Percentiles rank a stretch among this genome's conserved stretches.
These are phyloP conservation scores for cattle (Bos taurus) DNA, from an alignment of 2,113 vertebrate species.

Conservation along the genomic window ARS-UCD2.0 NC_037334.1:24279501-24280000, in stretches of 20 bases:
- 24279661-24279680: neutral
- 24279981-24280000: neutral
- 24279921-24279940: neutral
- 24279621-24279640: neutral
- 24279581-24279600: neutral
- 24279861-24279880: neutral
- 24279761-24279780: neutral
- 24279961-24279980: neutral
- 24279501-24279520: neutral
- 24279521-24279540: conserved; percentile 6
- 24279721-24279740: neutral
- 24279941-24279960: neutral
- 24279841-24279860: neutral
- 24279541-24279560: conserved; percentile 7
- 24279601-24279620: neutral
- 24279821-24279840: neutral
- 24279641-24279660: neutral
- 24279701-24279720: neutral
- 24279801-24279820: neutral
- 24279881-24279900: neutral
- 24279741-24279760: neutral
- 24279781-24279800: neutral
- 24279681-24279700: neutral
- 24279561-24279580: neutral
- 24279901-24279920: neutral